Conservation (phyloP, 2,888 invertebrate genomes). For the Ennomos fuscantarius region DNA sequence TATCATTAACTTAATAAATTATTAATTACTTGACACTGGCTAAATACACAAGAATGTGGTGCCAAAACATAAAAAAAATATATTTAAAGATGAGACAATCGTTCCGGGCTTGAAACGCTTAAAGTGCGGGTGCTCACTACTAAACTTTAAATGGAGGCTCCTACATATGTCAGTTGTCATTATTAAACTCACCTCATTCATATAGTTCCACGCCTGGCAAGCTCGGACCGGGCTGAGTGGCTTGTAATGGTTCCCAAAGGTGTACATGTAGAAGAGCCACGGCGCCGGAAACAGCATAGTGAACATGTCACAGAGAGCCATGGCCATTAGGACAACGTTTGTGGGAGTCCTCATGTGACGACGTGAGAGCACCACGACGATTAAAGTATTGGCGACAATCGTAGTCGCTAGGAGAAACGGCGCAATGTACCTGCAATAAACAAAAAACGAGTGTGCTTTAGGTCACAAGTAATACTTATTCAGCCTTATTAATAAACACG, state of each 20-base stretch:
- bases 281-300: conserved; percentile 96
- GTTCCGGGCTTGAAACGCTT: too few species aligned
- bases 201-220: conserved; percentile 92
- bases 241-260: conserved; percentile 94
- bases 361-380: conserved; percentile 95
- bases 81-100: too few species aligned
- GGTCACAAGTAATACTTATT: too few species aligned
- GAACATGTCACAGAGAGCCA: conserved; percentile 98
- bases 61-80: too few species aligned
- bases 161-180: too few species aligned
- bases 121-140: too few species aligned
- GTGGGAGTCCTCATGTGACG: conserved; percentile 97
- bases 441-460: too few species aligned
- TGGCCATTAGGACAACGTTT: conserved; percentile 96
- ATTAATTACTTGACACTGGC: too few species aligned
- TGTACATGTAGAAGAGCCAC: conserved; percentile 96
- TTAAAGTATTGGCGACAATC: conserved; percentile 95
- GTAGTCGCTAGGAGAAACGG: conserved; percentile 95
- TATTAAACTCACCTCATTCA: conserved; percentile 88
- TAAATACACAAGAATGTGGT: too few species aligned
- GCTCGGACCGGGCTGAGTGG: conserved; percentile 90
- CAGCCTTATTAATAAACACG: too few species aligned
- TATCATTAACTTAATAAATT: too few species aligned
- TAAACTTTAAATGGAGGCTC: too few species aligned
- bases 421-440: conserved; percentile 85